phyloP scores from a whole-genome alignment of 2,113 vertebrate species.

The Neotragus moschatus region DNA sequence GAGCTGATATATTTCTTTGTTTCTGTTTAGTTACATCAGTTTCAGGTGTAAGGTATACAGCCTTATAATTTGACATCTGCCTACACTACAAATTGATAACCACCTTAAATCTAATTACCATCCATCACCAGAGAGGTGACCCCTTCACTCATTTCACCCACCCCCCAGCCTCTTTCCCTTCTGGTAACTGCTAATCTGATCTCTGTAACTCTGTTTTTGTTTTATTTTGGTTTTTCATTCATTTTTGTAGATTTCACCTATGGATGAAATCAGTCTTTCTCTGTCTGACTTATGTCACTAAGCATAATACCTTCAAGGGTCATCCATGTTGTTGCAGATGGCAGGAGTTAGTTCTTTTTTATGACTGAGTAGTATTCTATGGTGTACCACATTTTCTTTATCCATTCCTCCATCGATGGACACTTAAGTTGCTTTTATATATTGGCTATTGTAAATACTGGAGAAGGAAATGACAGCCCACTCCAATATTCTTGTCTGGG shows the following conservation, averaged over 20 bases:
- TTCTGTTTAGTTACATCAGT: neutral
- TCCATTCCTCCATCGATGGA: neutral
- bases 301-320: neutral
- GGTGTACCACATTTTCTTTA: neutral
- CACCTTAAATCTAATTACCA: neutral
- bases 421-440: neutral
- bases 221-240: rapidly evolving
- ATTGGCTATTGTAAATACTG: neutral
- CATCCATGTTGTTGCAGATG: neutral
- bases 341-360: neutral
- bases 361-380: neutral
- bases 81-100: neutral
- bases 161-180: neutral
- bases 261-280: neutral
- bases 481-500: neutral
- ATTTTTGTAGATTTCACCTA: neutral
- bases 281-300: neutral
- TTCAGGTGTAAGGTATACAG: neutral
- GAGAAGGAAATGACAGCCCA: neutral
- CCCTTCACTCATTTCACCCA: neutral
- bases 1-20: neutral
- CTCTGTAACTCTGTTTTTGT: neutral
- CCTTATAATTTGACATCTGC: neutral
- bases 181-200: neutral
- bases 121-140: neutral